A percentile compares a stretch with the other conserved stretches of the same genome.
These are phyloP conservation scores for Serranus cabrilla DNA, from an alignment of 2,797 vertebrate genomes.

Conservation along the genomic window DNA sequence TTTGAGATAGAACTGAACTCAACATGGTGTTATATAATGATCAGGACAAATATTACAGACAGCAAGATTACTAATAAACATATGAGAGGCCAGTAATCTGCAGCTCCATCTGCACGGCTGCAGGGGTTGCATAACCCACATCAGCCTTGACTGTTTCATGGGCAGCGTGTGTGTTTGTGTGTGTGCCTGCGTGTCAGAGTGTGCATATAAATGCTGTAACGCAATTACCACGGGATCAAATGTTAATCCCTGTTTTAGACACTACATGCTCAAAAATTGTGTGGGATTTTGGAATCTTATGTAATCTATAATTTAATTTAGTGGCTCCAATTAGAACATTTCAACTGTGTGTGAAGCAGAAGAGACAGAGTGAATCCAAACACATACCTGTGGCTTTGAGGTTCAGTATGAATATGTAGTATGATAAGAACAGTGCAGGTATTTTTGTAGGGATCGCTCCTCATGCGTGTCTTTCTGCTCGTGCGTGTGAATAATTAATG, in stretches of 20 bases:
- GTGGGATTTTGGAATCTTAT: slow-evolving; percentile 16
- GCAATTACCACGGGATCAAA: slow-evolving; percentile 45
- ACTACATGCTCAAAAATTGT: slow-evolving; percentile 2
- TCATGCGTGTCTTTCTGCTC: background rate
- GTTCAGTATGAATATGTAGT: slow-evolving; percentile 19
- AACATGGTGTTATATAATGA: slow-evolving; percentile 69
- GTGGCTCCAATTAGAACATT: slow-evolving; percentile 6
- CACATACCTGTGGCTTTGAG: background rate
- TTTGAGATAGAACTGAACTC: slow-evolving; percentile 45
- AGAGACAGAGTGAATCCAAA: background rate
- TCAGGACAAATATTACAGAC: slow-evolving; percentile 57
- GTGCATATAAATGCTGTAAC: background rate
- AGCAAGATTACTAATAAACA: slow-evolving; percentile 81
- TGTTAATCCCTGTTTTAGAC: slow-evolving; percentile 58
- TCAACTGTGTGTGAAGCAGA: background rate
- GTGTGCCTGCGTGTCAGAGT: slow-evolving; percentile 6
- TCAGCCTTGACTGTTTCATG: slow-evolving; percentile 59
- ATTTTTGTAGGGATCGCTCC: background rate
- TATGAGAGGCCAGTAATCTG: slow-evolving; percentile 73
- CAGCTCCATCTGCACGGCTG: slow-evolving; percentile 73
- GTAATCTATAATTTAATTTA: slow-evolving; percentile 22
- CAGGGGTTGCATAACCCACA: slow-evolving; percentile 76
- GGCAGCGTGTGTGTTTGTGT: slow-evolving; percentile 1
- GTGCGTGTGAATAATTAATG: slow-evolving; percentile 56
- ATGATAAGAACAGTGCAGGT: background rate